A percentile compares a stretch with the other conserved stretches of the same genome.
These are phyloP conservation scores for Eupithecia abbreviata DNA, from an alignment of 2,888 invertebrate genomes.

Conservation along the genomic window DNA sequence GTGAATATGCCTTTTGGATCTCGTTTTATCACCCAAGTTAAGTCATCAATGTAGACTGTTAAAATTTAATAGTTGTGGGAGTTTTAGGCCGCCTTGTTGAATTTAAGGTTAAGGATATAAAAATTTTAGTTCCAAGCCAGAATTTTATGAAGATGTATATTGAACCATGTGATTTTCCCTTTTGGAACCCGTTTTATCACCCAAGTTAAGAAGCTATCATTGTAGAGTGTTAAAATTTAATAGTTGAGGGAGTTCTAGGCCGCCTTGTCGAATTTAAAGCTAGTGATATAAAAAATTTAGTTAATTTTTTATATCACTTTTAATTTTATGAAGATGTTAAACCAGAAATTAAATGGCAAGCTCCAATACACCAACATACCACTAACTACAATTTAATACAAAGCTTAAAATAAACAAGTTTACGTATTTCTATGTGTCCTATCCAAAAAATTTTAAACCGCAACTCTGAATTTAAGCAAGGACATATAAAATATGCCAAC, in stretches of 20 bases:
- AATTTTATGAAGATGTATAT: constrained; percentile 46
- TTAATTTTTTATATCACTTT: no score
- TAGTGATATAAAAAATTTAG: background rate
- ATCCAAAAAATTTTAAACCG: no score
- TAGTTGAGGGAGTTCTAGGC: background rate
- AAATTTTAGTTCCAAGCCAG: background rate
- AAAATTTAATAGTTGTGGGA: background rate
- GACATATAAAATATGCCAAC: no score
- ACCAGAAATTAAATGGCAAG: background rate
- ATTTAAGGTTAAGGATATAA: background rate
- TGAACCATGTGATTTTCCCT: constrained; percentile 34
- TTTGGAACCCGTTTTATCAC: constrained; percentile 19
- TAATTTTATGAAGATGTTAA: background rate
- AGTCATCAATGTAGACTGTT: background rate
- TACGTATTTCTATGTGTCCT: no score
- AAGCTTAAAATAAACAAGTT: no score
- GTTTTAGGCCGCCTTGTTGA: background rate
- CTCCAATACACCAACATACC: no score
- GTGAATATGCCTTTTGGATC: constrained; percentile 23
- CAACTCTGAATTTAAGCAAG: no score
- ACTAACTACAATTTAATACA: no score
- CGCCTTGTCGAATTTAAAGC: background rate
- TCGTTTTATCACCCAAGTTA: constrained; percentile 12
- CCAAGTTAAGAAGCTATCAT: background rate
- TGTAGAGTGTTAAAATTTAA: background rate